Evolutionary conservation across 2,888 invertebrate species (phyloP).

Genomic region (Tipula vernalis): DNA sequence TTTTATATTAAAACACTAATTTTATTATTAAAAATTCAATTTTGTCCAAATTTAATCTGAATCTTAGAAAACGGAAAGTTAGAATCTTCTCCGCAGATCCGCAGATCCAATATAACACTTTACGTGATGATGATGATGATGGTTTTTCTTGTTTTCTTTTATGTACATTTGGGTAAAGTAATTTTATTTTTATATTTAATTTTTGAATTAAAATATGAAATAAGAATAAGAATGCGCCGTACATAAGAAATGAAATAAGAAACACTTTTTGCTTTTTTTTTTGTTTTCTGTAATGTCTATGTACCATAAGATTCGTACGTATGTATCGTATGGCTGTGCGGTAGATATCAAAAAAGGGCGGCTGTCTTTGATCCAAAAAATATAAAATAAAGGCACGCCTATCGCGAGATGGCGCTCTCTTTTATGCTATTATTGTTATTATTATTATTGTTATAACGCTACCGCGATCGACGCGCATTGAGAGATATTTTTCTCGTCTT

Average conservation of each 20-base stretch:
- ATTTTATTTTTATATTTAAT: background rate
- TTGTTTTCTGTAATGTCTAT: background rate
- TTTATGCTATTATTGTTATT: background rate
- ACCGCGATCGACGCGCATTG: conserved; percentile 4
- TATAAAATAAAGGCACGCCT: conserved; percentile 10
- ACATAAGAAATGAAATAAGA: background rate
- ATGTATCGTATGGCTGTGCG: background rate
- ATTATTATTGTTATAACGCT: conserved; percentile 6
- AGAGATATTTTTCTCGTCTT: background rate
- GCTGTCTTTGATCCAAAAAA: conserved; percentile 7
- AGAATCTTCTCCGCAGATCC: background rate
- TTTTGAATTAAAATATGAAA: background rate
- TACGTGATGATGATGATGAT: background rate
- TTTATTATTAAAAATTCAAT: background rate
- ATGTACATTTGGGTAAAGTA: background rate
- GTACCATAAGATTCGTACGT: background rate
- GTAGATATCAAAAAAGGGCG: conserved; percentile 10
- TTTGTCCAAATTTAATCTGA: background rate
- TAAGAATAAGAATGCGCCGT: background rate
- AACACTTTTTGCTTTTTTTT: background rate
- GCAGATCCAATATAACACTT: background rate
- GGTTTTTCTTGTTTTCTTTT: background rate
- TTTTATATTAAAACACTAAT: background rate
- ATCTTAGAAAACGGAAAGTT: background rate
- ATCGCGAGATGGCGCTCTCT: conserved; percentile 12